Base-by-base conservation (phyloP, 2,113 vertebrate genomes). In the Pseudopodoces humilis region DNA sequence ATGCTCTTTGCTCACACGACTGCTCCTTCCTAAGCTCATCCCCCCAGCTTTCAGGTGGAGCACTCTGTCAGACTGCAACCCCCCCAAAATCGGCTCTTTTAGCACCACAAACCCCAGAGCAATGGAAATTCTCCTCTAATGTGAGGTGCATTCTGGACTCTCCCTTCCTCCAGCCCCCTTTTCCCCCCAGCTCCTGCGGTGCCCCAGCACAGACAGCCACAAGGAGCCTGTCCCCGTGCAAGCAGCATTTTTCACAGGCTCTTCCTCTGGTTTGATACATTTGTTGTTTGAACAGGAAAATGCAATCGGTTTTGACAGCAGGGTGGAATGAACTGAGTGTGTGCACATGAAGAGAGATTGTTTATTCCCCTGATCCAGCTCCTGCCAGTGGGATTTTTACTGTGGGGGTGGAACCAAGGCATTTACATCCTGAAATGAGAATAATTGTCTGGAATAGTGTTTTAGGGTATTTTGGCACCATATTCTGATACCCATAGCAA, bases 391-490 rank as follows among this genome's bases (percentile, higher is more conserved):
- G 47, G 53, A 39, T 39, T 87, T 75, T 53, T 43, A 24, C 15
- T 58, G 46, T 49, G 58, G 49, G 49, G 15, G 53, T 94, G 62
- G 64, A 92, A 83, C 49, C 37, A 28, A 93, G 44, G 69, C 64
- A 44, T 64, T 77, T 88, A 10, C 58, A 88, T 84, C 56, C 44
- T 50, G 62, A 93, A 93, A 86, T 28, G 55, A 69, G 59, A 71
- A 79, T 60, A 91, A 71, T 43, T 22, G 28, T 81, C 71, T 92
- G 81, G 78, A 85, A 90, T 30, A 91, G 49, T 27, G 59, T 33
- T 69, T 96, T 88, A 77, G 75, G 87, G 91, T 91, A 50, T 60
- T 74, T 90, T 87, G 85, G 67, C 67, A 90, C 43, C 33, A 6
- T 59, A 20, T 80, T 85, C 79, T 88, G 63, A 86, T 88, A 91